A percentile compares a stretch with the other conserved stretches of the same genome.
These are phyloP conservation scores for Alcis repandata DNA, from an alignment of 2,888 invertebrate species.

Conservation along the genomic window DNA sequence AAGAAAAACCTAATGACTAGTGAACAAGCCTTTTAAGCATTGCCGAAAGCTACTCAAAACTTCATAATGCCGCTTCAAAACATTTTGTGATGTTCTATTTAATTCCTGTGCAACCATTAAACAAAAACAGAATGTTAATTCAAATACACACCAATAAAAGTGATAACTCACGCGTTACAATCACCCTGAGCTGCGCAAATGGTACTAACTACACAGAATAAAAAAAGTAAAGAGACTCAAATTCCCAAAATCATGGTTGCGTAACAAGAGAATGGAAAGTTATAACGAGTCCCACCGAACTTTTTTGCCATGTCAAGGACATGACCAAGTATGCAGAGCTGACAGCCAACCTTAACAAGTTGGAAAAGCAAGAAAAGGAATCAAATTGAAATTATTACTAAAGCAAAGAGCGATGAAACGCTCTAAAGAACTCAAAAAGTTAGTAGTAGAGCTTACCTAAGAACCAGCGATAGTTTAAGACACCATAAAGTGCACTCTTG, in stretches of 20 bases:
- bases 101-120: constrained; percentile 1
- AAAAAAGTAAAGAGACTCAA: neutral
- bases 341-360: too few species aligned
- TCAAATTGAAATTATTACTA: neutral
- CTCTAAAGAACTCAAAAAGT: too few species aligned
- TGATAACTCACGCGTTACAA: constrained; percentile 55
- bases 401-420: too few species aligned
- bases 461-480: too few species aligned
- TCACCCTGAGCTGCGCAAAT: constrained; percentile 53
- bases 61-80: neutral
- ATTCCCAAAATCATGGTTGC: neutral
- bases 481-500: too few species aligned
- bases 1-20: too few species aligned
- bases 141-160: constrained; percentile 42
- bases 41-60: neutral
- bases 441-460: too few species aligned
- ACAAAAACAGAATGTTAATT: constrained; percentile 38
- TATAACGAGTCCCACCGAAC: too few species aligned
- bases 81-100: constrained; percentile 1
- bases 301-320: too few species aligned
- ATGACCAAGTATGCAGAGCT: too few species aligned
- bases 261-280: too few species aligned
- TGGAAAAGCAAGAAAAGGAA: neutral
- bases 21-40: neutral
- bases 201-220: constrained; percentile 41